Evolutionary conservation across 2,888 invertebrate genomes (phyloP), one percentile per base, ranked within the genome.

Genomic region (Bembecia ichneumoniformis): DNA sequence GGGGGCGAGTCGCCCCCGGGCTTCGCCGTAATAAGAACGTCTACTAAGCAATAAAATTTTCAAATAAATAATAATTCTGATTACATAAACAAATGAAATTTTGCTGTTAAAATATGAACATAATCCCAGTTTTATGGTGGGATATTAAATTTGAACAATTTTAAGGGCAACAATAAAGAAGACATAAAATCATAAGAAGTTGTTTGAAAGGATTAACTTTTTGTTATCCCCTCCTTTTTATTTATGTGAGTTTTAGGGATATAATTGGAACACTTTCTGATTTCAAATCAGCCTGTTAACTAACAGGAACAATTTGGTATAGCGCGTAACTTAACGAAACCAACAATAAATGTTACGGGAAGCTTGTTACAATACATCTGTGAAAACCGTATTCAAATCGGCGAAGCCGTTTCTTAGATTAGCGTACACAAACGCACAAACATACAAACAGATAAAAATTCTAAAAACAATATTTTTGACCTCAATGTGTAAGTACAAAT

Each of bases 111-210:
- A 49, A 49, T 49, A 49, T 49, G 49, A 49, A 49, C 45, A 49
- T 49, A 49, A 49, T 49, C 49, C 49, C 3, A 44, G 15, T 45
- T 49, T 49, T 49, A 49, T 14, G 14, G 45, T 40, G 40, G 14
- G 40, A 35, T 35, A 35, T 49, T 49, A 45, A 49, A 49, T 49
- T 49, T 49, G 45, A 49, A 49, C 49, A 40, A n/a, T 48, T 48
- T 48, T 49, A 45, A 49, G 45, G 49, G 49, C 44, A 45, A 45
- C 45, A 49, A 49, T 49, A 49, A 49, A 49, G 49, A 49, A 45
- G 49, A 34, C 34, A 49, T 49, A 49, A 49, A 49, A 49, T 45
- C 40, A n/a, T 7, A 40, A 40, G 40, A n/a, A 40, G n/a, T 14
- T 40, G 40, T 9, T 14, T 40, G 10, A 40, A 40, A 40, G 40